A percentile compares a stretch with the other conserved stretches of the same genome.
These are phyloP conservation scores for Seira musarum DNA, from an alignment of 2,888 invertebrate genomes.

Conservation along the genomic window DNA sequence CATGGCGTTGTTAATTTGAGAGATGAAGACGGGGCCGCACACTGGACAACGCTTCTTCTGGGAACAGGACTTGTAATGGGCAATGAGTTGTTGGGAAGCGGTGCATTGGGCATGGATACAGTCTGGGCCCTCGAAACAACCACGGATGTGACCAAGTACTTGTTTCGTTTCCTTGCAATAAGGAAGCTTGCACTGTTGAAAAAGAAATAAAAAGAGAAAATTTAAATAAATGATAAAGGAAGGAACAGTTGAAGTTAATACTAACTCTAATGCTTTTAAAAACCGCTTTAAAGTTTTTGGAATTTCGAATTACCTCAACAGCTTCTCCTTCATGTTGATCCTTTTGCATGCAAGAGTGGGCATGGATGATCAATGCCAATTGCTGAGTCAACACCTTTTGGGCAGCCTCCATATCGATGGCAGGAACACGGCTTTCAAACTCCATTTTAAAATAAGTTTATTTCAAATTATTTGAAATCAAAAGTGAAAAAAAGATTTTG, in stretches of 20 bases:
- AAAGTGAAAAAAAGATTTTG: slow-evolving; percentile 15
- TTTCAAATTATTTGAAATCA: background rate
- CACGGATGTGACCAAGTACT: slow-evolving; percentile 36
- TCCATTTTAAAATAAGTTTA: slow-evolving; percentile 30
- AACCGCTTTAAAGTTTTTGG: background rate
- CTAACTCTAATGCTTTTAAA: slow-evolving; percentile 4
- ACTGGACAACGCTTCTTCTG: slow-evolving; percentile 51
- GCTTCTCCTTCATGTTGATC: background rate
- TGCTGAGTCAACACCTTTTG: slow-evolving; percentile 52
- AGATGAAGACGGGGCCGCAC: slow-evolving; percentile 45
- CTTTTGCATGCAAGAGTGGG: slow-evolving; percentile 49
- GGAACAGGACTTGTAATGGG: slow-evolving; percentile 51
- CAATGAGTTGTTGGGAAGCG: slow-evolving; percentile 43
- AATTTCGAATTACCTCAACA: slow-evolving; percentile 20
- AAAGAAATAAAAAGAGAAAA: slow-evolving; percentile 20
- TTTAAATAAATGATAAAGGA: slow-evolving; percentile 1
- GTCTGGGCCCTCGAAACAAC: slow-evolving; percentile 23
- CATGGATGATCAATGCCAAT: slow-evolving; percentile 47
- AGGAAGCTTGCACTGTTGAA: slow-evolving; percentile 42
- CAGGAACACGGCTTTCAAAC: slow-evolving; percentile 38
- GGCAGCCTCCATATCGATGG: slow-evolving; percentile 41
- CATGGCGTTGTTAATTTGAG: slow-evolving; percentile 50
- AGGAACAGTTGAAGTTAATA: background rate
- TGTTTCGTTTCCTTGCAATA: slow-evolving; percentile 47
- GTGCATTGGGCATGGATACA: slow-evolving; percentile 33